phyloP scores from a whole-genome alignment of 1,140 invertebrate genomes.

The Diabrotica virgifera region DNA sequence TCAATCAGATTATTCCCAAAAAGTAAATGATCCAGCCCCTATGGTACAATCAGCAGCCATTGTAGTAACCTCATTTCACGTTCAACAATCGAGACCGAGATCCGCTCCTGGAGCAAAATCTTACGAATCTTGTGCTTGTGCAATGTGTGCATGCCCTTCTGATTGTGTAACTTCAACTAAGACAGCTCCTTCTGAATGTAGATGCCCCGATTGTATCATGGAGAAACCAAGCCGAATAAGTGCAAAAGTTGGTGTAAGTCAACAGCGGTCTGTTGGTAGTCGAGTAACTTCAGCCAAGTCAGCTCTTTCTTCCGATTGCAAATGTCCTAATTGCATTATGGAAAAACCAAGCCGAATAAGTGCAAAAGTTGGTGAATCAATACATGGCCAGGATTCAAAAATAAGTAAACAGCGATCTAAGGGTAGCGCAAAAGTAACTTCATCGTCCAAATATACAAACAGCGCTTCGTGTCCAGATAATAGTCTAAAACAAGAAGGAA shows the following conservation, averaged over 20 bases:
- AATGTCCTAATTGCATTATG: not conserved
- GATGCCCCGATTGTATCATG: not conserved
- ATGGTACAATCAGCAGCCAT: not conserved
- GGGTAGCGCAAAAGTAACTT: too few species aligned
- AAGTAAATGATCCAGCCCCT: too few species aligned
- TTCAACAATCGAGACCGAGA: slow-evolving; percentile 9
- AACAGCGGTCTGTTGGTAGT: too few species aligned
- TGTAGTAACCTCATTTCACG: not conserved
- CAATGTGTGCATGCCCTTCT: too few species aligned
- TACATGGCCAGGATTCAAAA: not conserved
- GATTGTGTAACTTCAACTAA: too few species aligned
- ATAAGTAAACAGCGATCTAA: too few species aligned
- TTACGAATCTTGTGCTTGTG: not conserved
- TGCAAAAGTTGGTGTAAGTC: not conserved
- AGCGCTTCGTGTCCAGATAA: slow-evolving; percentile 5
- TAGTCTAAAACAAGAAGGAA: not conserved
- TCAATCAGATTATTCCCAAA: too few species aligned
- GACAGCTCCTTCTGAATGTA: not conserved
- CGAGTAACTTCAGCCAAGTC: too few species aligned
- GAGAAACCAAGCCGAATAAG: not conserved
- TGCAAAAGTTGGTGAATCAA: not conserved
- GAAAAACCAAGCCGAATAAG: not conserved
- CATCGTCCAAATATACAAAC: not conserved
- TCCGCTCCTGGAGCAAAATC: not conserved
- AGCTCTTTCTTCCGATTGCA: not conserved